Evolutionary conservation across 30 jellyfish, hydroid and myxozoan species (phyloP).

Genomic region (Chrysaora quinquecirrha): DNA sequence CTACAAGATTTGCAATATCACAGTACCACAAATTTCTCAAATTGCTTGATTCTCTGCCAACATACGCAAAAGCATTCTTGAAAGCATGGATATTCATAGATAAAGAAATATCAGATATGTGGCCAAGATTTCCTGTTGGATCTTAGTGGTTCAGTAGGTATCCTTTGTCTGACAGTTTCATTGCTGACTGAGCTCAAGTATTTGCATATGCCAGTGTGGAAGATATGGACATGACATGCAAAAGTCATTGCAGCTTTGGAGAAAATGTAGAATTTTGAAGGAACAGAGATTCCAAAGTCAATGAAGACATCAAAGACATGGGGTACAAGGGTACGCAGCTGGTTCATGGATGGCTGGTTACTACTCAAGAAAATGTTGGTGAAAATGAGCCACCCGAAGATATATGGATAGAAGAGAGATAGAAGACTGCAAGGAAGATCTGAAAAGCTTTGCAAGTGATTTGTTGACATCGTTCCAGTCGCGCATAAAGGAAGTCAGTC

Average conservation of each 20-base stretch:
- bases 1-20: not conserved
- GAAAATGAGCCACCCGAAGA: constrained; percentile 6
- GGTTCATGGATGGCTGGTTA: constrained; percentile 21
- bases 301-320: not conserved
- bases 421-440: constrained; percentile 15
- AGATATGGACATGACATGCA: not conserved
- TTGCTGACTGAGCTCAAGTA: not conserved
- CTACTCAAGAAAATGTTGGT: not conserved
- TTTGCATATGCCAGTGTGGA: not conserved
- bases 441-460: not conserved
- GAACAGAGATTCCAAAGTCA: not conserved
- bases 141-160: not conserved
- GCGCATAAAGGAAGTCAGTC: constrained; percentile 5
- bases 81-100: not conserved
- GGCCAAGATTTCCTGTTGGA: not conserved
- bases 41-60: not conserved
- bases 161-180: not conserved
- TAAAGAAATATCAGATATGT: not conserved
- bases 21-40: not conserved
- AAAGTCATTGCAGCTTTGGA: not conserved
- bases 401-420: constrained; percentile 16
- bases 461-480: not conserved
- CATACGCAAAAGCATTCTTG: not conserved
- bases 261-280: not conserved
- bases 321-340: constrained; percentile 7